Evolutionary conservation across 2,797 vertebrate species (phyloP), one percentile per base, ranked within the genome.

Genomic region (Halcyon smyrnensis): DNA sequence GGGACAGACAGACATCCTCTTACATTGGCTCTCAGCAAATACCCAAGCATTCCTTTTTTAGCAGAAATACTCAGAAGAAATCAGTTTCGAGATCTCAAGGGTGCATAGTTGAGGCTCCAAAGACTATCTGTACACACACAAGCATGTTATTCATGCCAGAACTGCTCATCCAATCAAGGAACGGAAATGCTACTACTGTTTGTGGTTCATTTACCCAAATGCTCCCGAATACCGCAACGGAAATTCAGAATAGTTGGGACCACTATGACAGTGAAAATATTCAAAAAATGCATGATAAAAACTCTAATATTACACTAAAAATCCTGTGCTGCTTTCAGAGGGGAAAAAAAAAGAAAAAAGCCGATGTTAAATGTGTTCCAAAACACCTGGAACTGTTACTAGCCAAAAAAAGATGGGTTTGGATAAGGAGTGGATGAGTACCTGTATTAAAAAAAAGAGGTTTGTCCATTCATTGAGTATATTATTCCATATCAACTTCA

Each of bases 231-330:
- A 34, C 85, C 63, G 0, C 80, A 90, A 70, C 37, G 88, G 91
- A 97, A 95, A 95, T 95, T 96, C 36, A 83, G 93, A 96, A 97
- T 96, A 95, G 63, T n/a, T 96, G 80, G 53, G 93, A 91, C 80
- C 74, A 46, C 67, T 89, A 54, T 0, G 1, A 50, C 48, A 77
- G 67, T 32, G 81, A 87, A 96, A 94, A 87, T 56, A 95, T 94
- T 69, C 77, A 5, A 96, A 90, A 95, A 95, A 97, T 95, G 93
- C 88, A 76, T 45, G 37, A 82, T 73, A 65, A 78, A 69, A 82
- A 90, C 69, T 69, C 37, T 68, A 73, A 69, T 50, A 2, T 54
- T 59, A 87, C 23, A 64, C 64, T 79, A 83, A 85, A 93, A 87
- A 32, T n/a, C 67, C 36, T 8, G 4, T 32, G 68, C 34, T 93